These are phyloP conservation scores for Agelastica alni DNA, from an alignment of 2,888 invertebrate genomes.

Conservation along the genomic window DNA sequence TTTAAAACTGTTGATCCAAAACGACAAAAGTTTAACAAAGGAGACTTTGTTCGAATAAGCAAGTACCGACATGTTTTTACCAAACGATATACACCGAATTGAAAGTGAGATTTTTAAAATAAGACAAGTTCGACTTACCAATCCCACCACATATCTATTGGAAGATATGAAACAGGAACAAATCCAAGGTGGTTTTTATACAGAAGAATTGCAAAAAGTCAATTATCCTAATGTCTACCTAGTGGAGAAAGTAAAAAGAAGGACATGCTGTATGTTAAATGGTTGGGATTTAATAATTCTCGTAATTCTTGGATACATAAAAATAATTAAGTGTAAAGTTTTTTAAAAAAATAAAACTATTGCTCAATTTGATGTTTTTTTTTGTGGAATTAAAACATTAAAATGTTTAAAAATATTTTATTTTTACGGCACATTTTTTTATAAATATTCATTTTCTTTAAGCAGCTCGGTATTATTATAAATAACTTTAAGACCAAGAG, in stretches of 20 bases:
- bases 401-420: no score
- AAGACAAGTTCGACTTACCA: conserved; percentile 39
- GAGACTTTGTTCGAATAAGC: conserved; percentile 41
- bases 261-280: conserved; percentile 41
- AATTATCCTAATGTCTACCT: conserved; percentile 45
- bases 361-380: no score
- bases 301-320: no score
- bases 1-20: conserved; percentile 30
- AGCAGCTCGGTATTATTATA: neutral
- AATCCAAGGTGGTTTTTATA: conserved; percentile 42
- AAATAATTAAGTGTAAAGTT: no score
- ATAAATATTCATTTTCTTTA: neutral
- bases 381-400: no score
- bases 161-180: conserved; percentile 37
- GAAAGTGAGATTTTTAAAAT: conserved; percentile 49
- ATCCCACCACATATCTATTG: conserved; percentile 45
- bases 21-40: conserved; percentile 27
- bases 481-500: neutral
- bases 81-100: conserved; percentile 49
- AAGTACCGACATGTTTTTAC: conserved; percentile 44
- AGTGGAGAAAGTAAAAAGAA: conserved; percentile 44
- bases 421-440: neutral
- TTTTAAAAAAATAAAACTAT: no score
- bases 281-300: conserved; percentile 32
- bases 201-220: conserved; percentile 38